Evolutionary conservation across 2,797 vertebrate genomes (phyloP).

Genomic region (Protonibea diacanthus): DNA sequence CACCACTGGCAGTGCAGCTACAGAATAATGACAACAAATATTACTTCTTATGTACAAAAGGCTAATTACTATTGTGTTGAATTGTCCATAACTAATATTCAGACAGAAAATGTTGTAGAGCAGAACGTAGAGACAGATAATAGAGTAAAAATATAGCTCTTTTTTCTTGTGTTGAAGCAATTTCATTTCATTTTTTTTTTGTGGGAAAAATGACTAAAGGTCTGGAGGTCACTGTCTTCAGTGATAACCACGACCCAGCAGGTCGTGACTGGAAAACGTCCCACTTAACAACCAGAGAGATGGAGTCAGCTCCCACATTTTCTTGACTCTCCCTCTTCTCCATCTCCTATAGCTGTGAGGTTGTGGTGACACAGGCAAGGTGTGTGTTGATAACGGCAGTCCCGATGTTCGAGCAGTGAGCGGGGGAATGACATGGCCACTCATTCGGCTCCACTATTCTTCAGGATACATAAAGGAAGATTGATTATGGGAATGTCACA

Average conservation of each 20-base stretch:
- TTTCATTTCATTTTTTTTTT: background rate
- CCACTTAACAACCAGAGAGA: slow-evolving; percentile 39
- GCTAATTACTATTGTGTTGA: background rate
- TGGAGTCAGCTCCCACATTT: slow-evolving; percentile 29
- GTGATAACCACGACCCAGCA: background rate
- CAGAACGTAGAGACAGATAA: background rate
- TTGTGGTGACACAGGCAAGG: slow-evolving; percentile 16
- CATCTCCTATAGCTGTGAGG: slow-evolving; percentile 8
- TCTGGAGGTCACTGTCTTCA: slow-evolving; percentile 10
- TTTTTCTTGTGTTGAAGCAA: slow-evolving; percentile 4
- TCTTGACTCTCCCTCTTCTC: slow-evolving; percentile 7
- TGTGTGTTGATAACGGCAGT: slow-evolving; percentile 34
- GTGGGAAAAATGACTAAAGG: slow-evolving; percentile 1
- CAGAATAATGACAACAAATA: background rate
- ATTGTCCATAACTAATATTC: background rate
- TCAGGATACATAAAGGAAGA: slow-evolving; percentile 49
- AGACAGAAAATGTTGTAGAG: slow-evolving; percentile 1
- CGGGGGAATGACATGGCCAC: slow-evolving; percentile 25
- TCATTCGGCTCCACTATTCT: slow-evolving; percentile 30
- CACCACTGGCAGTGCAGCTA: background rate
- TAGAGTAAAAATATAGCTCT: background rate
- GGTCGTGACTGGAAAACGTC: slow-evolving; percentile 27
- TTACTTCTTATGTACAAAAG: background rate
- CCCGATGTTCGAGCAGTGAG: slow-evolving; percentile 27
- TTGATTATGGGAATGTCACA: slow-evolving; percentile 54